Evolutionary conservation across 2,888 invertebrate genomes (phyloP), one percentile per base, ranked within the genome.

Genomic region (Toxonevra muliebris): DNA sequence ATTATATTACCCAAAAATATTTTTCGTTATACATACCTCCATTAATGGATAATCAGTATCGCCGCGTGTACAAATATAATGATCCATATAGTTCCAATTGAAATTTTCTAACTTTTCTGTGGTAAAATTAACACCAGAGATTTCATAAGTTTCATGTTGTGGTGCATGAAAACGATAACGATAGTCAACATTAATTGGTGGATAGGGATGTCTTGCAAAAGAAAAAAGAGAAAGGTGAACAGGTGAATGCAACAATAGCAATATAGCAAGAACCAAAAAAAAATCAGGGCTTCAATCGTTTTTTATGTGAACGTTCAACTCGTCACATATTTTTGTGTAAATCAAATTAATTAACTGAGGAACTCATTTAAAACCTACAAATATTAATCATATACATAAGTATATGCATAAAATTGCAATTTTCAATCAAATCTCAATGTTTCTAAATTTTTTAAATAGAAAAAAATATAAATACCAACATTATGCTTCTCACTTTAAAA

Each of bases 81-180:
- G 95, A 86, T 98, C 98, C 87, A 98, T 89, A 81, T 96, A 96
- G 85, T 97, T 98, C 98, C 98, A 98, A 86, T 96, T 97, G 83
- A 94, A 98, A 76, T 94, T 96, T 85, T 98, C 98, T 64, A 97
- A 86, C 81, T 96, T 95, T 85, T 98, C 97, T 0, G 96, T 96
- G 1, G 93, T 93, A 84, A 98, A 98, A 54, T 95, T 93, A 0
- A 96, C 96, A 89, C 94, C 95, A 0, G 97, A 97, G 50, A 96
- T 93, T 83, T 97, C 97, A 83, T 97, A 98, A 0, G 93, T 93
- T 75, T 93, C 92, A 83, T 94, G 95, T 85, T 96, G 92, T 0
- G 96, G 96, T 0, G 95, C 95, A 85, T 95, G 93, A 86, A 96
- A 96, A 50, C 95, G 91, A 85, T 96, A 97, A 15, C 93, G 90